Percentiles rank a stretch among this genome's conserved stretches.
Conservation (phyloP, 2,113 vertebrate species). For the Alces alces region DNA sequence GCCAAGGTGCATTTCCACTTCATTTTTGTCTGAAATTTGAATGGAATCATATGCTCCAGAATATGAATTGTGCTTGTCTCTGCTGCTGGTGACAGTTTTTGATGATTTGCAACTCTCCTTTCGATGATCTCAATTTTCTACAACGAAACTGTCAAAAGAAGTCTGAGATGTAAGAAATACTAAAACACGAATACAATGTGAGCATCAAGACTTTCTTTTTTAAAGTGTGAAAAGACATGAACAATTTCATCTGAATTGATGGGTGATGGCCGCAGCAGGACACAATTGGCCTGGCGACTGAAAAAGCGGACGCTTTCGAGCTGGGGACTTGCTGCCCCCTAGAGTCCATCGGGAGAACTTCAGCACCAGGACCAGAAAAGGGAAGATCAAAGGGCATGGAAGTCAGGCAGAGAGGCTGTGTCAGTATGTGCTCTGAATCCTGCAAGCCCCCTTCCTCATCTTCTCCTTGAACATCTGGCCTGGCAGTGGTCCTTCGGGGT, state of each 20-base stretch:
- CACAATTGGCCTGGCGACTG: not conserved
- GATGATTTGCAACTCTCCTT: not conserved
- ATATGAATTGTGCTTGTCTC: not conserved
- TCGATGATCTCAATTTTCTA: not conserved
- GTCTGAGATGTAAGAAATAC: not conserved
- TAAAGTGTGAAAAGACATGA: not conserved
- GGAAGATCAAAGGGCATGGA: not conserved
- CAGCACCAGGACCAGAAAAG: not conserved
- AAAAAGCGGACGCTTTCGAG: not conserved
- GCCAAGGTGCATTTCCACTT: not conserved
- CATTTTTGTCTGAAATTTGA: not conserved
- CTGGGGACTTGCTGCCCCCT: not conserved
- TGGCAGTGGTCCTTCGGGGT: not conserved
- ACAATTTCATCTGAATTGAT: not conserved
- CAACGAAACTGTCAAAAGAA: not conserved
- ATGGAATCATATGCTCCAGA: not conserved
- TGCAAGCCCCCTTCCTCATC: not conserved
- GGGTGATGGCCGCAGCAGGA: not conserved
- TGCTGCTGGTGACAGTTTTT: not conserved
- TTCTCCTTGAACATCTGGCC: not conserved
- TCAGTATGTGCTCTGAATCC: not conserved
- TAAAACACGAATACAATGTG: not conserved
- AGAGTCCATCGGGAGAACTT: not conserved
- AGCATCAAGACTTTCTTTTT: not conserved
- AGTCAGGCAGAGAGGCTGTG: not conserved